Base-by-base conservation (phyloP, 1,140 invertebrate genomes). In the Stegodyphus mimosarum region DNA sequence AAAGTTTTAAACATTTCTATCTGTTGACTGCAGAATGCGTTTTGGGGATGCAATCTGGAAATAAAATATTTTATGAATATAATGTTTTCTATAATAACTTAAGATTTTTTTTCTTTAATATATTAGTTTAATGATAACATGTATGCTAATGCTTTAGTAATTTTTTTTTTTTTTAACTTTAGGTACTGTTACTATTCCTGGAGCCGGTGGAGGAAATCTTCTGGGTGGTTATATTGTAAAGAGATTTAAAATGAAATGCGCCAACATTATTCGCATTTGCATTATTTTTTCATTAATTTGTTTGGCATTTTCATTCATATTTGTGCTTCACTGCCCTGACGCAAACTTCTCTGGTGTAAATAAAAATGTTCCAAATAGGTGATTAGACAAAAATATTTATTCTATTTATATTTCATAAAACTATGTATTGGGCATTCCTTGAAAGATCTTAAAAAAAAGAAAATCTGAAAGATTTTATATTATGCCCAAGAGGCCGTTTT, bases 181-280 rank as follows among this genome's bases (percentile, higher is more conserved):
- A 94, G 94, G 94, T 53, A 89, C 94, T 53, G 93, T 94, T 9
- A 89, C 87, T 6, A 88, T 89, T 55, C 88, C 89, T 49, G 89
- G 88, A 49, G 89, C 89, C 63, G 91, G 91, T 13, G 94, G 94
- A 2, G 95, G 95, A n/a, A 96, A 95, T 7, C 95, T 96, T 88
- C 89, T 95, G 2, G 95, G 95, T 60, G 95, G 95, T 5, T 95
- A 94, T 90, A 89, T 96, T 77, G 93, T 96, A 48, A 95, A 95
- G 90, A 92, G 92, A 53, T 93, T 94, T 88, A 92, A 93, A 63
- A 90, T 96, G 48, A 91, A 92, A 18, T 94, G 95, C 84, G 92
- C 92, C 0, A 94, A 93, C 33, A 95, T 96, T 85, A 92, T 96
- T 67, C 94, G 94, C 89, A 92, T 95, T 81, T 95, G 94, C 88